Evolutionary conservation across 2,888 invertebrate genomes (phyloP), one percentile per base, ranked within the genome.

Genomic region (Endomychus coccineus): DNA sequence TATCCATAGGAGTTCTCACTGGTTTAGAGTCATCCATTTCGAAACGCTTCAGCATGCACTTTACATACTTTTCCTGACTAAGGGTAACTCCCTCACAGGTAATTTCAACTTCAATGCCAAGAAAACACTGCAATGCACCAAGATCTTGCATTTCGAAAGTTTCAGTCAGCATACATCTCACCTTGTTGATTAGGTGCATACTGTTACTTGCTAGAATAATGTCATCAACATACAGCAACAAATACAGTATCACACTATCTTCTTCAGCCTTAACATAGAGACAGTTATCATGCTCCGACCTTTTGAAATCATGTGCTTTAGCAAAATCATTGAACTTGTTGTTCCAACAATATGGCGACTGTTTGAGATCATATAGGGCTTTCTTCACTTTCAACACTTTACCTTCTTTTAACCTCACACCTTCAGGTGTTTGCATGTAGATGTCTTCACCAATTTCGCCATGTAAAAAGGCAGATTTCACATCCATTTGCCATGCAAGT

Each of bases 181-280:
- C 23, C 14, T 29, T 22, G 16, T 10, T 24, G 2, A 29, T 16
- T 39, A 10, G 15, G 25, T 31, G 16, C 23, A 27, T 37, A 24
- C 39, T 36, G 16, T 31, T 31, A 21, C 31, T 31, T 10, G 35
- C 33, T 31, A 43, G 22, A 19, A 43, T 30, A 21, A 43, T 35
- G 35, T 44, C 39, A 44, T 44, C 44, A 21, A 44, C 44, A 35
- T 44, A 44, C 14, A 44, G 33, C 22, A 44, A 22, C 22, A 44
- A 16, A 33, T 32, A 43, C n/a, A n/a, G n/a, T 25, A 41, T 43
- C n/a, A n/a, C n/a, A n/a, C n/a, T 25, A 17, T 15, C 17, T 16
- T 13, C 27, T 13, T 11, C 24, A 24, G 21, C 13, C 25, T 39
- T 30, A 27, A 30, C 31, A 28, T 42, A 44, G 13, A 44, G 39